Evolutionary conservation across 1,140 invertebrate species (phyloP), one percentile per base, ranked within the genome.

Genomic region (Drosophila saltans): DNA sequence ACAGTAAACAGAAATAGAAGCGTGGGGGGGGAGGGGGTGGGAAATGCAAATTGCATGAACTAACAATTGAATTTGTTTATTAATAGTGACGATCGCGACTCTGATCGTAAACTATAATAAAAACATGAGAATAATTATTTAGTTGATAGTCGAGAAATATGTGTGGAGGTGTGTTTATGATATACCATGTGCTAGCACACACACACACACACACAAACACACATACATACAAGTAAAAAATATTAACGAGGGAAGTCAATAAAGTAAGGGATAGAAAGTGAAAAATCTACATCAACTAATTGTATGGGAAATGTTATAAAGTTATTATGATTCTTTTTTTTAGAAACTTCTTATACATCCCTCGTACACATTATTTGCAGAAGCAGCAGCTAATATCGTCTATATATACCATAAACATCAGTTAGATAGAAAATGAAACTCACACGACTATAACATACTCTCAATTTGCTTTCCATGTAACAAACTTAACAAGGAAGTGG

Each of bases 401-500:
- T 52, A 52, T 10, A 24, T 52, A 8, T 26, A 52, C 45, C n/a
- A 52, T 52, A 52, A 52, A 52, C 45, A 52, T 52, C 45, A 52
- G 45, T 5, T 52, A 52, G 21, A 21, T 21, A 48, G 6, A 48
- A 48, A 21, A 21, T 5, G 26, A 52, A 48, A 21, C 45, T 52
- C 7, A 16, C 11, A 2, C 45, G 45, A 48, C 45, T 21, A 52
- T 26, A 10, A 52, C 1, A 52, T 52, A 26, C 45, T 2, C 43
- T 48, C 16, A 48, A 30, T 30, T 45, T 1, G 6, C 6, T 3
- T 30, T 30, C 4, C 4, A 36, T 36, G 6, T 36, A 36, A 36
- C 6, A 36, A 36, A 6, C 6, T 36, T 6, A 36, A 36, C 6
- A 36, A 36, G 33, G 33, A 36, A 36, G 33, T 36, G 6, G 33